Evolutionary conservation across 30 jellyfish, hydroid and myxozoan species (phyloP).

Genomic region (Rhopilema esculentum): DNA sequence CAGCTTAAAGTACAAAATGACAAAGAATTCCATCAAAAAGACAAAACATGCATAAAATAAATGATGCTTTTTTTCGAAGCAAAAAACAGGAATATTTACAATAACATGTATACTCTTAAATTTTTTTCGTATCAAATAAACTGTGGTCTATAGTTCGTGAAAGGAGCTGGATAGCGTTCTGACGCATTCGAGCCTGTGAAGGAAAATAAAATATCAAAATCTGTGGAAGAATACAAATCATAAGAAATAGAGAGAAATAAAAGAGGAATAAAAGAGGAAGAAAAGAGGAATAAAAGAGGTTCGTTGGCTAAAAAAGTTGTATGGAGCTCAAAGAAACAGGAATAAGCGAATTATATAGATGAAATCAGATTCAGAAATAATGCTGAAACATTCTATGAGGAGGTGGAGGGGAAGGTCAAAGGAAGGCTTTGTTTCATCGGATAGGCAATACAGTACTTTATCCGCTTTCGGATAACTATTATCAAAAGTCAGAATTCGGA

Average conservation of each 20-base stretch:
- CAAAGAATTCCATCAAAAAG: slow-evolving; percentile 19
- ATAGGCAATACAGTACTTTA: too few species aligned
- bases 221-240: not conserved
- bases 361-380: too few species aligned
- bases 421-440: too few species aligned
- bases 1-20: slow-evolving; percentile 20
- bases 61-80: not conserved
- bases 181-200: slow-evolving; percentile 49
- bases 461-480: too few species aligned
- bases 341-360: too few species aligned
- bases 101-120: not conserved
- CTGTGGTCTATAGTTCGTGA: slow-evolving; percentile 64
- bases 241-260: not conserved
- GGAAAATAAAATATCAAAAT: not conserved
- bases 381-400: too few species aligned
- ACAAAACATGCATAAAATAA: not conserved
- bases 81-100: not conserved
- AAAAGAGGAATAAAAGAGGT: not conserved
- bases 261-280: not conserved
- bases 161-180: slow-evolving; percentile 58
- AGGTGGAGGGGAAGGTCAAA: too few species aligned
- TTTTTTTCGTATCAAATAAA: slow-evolving; percentile 31
- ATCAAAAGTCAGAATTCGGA: too few species aligned
- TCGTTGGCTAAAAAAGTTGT: too few species aligned
- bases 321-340: not conserved